A percentile compares a stretch with the other conserved stretches of the same genome.
Conservation (phyloP, 1,140 invertebrate genomes). For the Hermatobates lingyangjiaoensis region DNA sequence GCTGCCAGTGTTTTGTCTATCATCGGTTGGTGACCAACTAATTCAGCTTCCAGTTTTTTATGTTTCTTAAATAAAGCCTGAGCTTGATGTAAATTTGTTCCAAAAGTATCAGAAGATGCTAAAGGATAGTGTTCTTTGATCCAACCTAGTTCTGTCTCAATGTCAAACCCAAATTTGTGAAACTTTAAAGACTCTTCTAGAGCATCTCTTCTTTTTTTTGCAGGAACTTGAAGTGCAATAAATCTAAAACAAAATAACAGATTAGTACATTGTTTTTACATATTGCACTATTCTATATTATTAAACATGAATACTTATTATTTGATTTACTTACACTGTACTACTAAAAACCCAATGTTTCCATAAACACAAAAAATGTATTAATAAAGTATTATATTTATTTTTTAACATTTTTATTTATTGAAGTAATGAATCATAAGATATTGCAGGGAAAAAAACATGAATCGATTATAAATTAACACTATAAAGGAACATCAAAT, state of each 20-base stretch:
- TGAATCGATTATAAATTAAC: too few species aligned
- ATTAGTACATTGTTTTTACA: too few species aligned
- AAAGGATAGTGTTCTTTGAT: slow-evolving; percentile 73
- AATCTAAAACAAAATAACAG: slow-evolving; percentile 24
- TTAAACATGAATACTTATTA: too few species aligned
- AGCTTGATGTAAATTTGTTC: slow-evolving; percentile 74
- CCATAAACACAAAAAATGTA: too few species aligned
- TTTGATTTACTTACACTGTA: too few species aligned
- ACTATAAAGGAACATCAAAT: too few species aligned
- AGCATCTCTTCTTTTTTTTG: slow-evolving; percentile 43
- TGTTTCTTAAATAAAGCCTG: slow-evolving; percentile 86
- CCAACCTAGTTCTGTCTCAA: slow-evolving; percentile 88
- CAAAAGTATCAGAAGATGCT: slow-evolving; percentile 52
- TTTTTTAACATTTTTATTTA: too few species aligned
- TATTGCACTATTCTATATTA: too few species aligned
- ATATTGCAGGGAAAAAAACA: too few species aligned
- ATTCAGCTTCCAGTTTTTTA: slow-evolving; percentile 72
- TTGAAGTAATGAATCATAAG: too few species aligned
- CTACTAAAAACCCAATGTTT: too few species aligned
- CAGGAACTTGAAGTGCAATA: slow-evolving; percentile 39
- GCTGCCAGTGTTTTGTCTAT: slow-evolving; percentile 61
- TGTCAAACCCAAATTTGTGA: slow-evolving; percentile 87
- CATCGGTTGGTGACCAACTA: slow-evolving; percentile 57
- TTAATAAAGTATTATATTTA: too few species aligned
- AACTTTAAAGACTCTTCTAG: slow-evolving; percentile 69